Evolutionary conservation across 2,113 vertebrate species (phyloP), one percentile per base, ranked within the genome.

Genomic region (Heterocephalus glaber): DNA sequence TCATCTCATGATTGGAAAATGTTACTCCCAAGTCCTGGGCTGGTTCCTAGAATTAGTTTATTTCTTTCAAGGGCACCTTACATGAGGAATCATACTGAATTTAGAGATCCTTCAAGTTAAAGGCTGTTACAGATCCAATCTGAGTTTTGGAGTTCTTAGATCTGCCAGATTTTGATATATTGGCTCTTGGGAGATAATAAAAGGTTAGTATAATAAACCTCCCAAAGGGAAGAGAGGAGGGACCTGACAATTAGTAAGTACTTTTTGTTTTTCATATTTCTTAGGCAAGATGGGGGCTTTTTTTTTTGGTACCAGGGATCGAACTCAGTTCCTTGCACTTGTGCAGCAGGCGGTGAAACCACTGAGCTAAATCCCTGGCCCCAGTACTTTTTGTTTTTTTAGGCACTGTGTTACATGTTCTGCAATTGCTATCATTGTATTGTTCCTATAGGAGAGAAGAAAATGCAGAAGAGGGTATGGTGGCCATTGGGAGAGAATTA

Each of bases 81-180:
- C n/a, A 77, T 44, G 30, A 95, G 41, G 35, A 90, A 60, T 28
- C 44, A 82, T 58, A 79, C 2, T 63, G 20, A 85, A 44, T 72
- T 80, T 70, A 52, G 44, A 92, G 8, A 63, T 77, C 6, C 58
- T 94, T 88, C n/a, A 90, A 80, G 38, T 0, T 85, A 41, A 81
- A 90, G 12, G 3, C 19, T 60, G 19, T 54, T 60, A 30, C 1
- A 96, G 11, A 81, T 85, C 35, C 60, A 90, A 52, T 41, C 14
- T 77, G 28, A 85, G 17, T 77, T 94, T 58, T 86, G 28, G 44
- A 92, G 82, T 56, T 58, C 58, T 96, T 77, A 60, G n/a, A 26
- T 94, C 47, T 90, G 66, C 14, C 52, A 87, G n/a, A 86, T 41
- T 86, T 84, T 96, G 86, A 85, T 52, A 92, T 85, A 68, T 11